Conservation (phyloP, 2,113 vertebrate species). For the Megaleporinus macrocephalus region DNA sequence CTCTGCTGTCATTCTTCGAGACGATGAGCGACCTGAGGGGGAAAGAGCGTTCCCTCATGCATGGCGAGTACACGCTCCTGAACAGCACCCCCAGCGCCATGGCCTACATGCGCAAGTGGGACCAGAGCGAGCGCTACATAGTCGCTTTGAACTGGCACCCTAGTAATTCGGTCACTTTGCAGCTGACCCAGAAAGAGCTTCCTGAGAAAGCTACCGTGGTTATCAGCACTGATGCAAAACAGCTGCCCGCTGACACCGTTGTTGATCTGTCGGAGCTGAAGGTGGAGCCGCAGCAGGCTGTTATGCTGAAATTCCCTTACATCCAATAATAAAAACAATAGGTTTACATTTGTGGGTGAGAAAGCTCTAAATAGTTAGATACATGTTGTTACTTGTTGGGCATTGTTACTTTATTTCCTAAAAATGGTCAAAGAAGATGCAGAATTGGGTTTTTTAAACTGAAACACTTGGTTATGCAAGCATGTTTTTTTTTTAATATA, state of each 20-base stretch:
- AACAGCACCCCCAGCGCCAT: slow-evolving; percentile 56
- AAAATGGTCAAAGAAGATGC: too few relatives aligned
- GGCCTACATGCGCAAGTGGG: slow-evolving; percentile 82
- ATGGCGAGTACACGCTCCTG: slow-evolving; percentile 74
- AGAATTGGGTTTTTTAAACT: background rate
- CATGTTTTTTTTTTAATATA: background rate
- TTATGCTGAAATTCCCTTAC: slow-evolving; percentile 78
- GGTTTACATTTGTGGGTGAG: background rate
- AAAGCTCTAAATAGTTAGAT: background rate
- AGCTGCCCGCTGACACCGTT: background rate
- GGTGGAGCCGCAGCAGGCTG: slow-evolving; percentile 72
- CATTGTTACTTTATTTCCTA: slow-evolving; percentile 43
- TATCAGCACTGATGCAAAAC: slow-evolving; percentile 69
- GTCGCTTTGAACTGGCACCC: slow-evolving; percentile 78
- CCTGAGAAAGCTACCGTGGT: slow-evolving; percentile 63
- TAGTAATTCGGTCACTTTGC: background rate
- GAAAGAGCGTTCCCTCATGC: slow-evolving; percentile 82
- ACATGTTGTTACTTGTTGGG: too few relatives aligned
- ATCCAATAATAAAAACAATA: slow-evolving; percentile 59
- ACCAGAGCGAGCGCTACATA: slow-evolving; percentile 83
- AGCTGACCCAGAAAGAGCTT: slow-evolving; percentile 26
- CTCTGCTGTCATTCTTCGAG: slow-evolving; percentile 68
- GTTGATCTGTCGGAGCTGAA: slow-evolving; percentile 63
- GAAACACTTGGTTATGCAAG: background rate
- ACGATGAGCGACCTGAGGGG: slow-evolving; percentile 73